phyloP scores from a whole-genome alignment of 2,888 invertebrate species.

The Archips xylosteana region DNA sequence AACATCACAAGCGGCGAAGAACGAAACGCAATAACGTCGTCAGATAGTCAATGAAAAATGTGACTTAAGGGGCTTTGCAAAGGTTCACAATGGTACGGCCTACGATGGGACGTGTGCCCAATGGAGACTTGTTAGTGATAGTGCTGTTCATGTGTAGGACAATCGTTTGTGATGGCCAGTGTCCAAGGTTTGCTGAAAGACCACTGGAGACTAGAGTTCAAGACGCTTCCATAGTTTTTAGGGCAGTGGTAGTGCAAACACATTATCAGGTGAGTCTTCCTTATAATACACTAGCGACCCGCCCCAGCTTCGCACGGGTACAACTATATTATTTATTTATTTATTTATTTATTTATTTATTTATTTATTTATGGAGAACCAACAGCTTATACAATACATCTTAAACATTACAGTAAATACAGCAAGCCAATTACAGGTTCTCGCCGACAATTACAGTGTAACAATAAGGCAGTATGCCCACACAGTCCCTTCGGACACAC shows the following conservation, averaged over 20 bases:
- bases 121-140: slow-evolving; percentile 70
- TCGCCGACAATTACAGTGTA: too few species aligned
- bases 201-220: slow-evolving; percentile 83
- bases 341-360: too few species aligned
- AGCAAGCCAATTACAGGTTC: too few species aligned
- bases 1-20: slow-evolving; percentile 74
- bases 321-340: too few species aligned
- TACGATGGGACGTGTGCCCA: slow-evolving; percentile 62
- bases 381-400: too few species aligned
- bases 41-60: slow-evolving; percentile 71
- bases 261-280: slow-evolving; percentile 71
- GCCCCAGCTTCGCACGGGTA: too few species aligned
- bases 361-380: too few species aligned
- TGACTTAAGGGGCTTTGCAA: slow-evolving; percentile 56
- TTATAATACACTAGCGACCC: too few species aligned
- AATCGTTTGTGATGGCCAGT: slow-evolving; percentile 82
- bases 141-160: slow-evolving; percentile 76
- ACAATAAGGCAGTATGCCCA: too few species aligned
- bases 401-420: too few species aligned
- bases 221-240: slow-evolving; percentile 84
- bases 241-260: slow-evolving; percentile 78
- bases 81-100: slow-evolving; percentile 67
- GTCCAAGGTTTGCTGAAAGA: slow-evolving; percentile 81
- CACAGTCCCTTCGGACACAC: too few species aligned
- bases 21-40: slow-evolving; percentile 64